Evolutionary conservation across 2,113 vertebrate species (phyloP).

Genomic region (Cyrtonyx montezumae): DNA sequence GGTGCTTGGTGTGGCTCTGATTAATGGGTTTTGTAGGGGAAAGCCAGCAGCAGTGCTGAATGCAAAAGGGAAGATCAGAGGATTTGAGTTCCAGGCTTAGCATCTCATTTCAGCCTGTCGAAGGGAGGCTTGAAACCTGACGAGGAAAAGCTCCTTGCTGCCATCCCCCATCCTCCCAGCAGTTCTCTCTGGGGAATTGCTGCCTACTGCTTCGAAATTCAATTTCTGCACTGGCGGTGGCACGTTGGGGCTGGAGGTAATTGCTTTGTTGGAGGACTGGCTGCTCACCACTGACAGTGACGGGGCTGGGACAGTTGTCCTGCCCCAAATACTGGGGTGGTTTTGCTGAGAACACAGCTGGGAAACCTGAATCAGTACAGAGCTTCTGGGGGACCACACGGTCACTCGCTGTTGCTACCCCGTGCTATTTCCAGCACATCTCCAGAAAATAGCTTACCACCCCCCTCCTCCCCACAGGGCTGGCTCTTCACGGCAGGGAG

Average conservation of each 20-base stretch:
- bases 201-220: not conserved
- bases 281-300: not conserved
- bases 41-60: not conserved
- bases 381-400: not conserved
- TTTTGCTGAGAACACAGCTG: not conserved
- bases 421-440: conserved; percentile 6
- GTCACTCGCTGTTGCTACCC: not conserved
- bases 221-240: not conserved
- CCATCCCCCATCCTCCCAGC: accelerated
- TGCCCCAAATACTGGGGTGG: not conserved
- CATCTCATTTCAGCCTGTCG: not conserved
- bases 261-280: not conserved
- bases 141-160: not conserved
- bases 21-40: not conserved
- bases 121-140: not conserved
- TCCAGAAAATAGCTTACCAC: conserved; percentile 52
- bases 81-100: conserved; percentile 11
- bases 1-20: not conserved
- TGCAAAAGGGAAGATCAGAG: not conserved
- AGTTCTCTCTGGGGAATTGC: not conserved
- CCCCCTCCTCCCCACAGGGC: not conserved
- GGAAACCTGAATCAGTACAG: not conserved
- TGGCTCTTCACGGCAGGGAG: not conserved
- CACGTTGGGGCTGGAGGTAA: not conserved
- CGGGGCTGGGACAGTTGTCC: not conserved